Evolutionary conservation across 1,140 invertebrate genomes (phyloP), one percentile per base, ranked within the genome.

Genomic region (Chrysopa pallens): DNA sequence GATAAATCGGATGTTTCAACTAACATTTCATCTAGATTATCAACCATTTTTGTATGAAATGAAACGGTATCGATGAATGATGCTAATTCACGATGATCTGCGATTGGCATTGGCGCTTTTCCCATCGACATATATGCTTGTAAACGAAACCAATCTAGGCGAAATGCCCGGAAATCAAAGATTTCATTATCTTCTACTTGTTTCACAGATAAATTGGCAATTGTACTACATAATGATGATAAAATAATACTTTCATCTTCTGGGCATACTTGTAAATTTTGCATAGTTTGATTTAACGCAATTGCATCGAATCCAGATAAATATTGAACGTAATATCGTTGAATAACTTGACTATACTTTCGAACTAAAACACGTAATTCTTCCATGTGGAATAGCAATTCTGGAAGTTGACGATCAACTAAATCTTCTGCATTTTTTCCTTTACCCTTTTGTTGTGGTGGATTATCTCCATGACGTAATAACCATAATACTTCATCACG

Each of bases 11-110:
- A 95, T 14, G 90, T 93, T 65, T 99, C 94, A 3, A 85, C 81
- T 44, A 98, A 68, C 57, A 98, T 84, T 60, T 98, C 91, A 64
- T 98, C 93, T n/a, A 98, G 67, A 63, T 89, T 90, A 58, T 98
- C 96, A 9, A 99, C 91, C 78, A 98, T 92, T 63, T 93, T 93
- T 0, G 94, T 91, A 58, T 98, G 96, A 57, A 97, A 98, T 33
- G 90, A 74, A 54, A 96, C 80, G 8, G 88, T 93, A 60, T 99
- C 97, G 62, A 99, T 78, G 43, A 95, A 79, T 37, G 80, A 79
- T 9, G 90, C 88, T 8, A 98, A 60, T 51, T 89, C 83, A 52
- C 77, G 72, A 51, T 95, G 81, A 52, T 94, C 87, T n/a, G 76
- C 72, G 4, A 98, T 69, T 54, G 74, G 76, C 44, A 98, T 68